phyloP scores from a whole-genome alignment of 2,888 invertebrate genomes.

The Rosalia funebris region DNA sequence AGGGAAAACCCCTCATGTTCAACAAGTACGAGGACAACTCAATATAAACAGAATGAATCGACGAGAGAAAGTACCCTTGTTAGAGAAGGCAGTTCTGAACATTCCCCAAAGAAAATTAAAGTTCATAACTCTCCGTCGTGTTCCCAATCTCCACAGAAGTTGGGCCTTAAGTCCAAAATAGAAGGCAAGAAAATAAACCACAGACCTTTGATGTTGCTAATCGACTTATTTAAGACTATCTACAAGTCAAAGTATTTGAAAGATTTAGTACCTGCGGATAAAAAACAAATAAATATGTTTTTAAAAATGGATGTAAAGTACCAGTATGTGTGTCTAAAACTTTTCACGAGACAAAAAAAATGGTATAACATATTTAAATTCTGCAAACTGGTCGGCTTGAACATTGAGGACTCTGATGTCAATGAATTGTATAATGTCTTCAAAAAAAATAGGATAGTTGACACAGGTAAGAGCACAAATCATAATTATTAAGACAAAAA shows the following conservation, averaged over 20 bases:
- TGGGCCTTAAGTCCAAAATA: not conserved
- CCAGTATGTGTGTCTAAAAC: slow-evolving; percentile 47
- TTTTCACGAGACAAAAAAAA: slow-evolving; percentile 42
- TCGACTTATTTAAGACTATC: slow-evolving; percentile 21
- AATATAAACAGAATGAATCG: not conserved
- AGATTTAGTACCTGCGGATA: slow-evolving; percentile 20
- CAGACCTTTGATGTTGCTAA: not conserved
- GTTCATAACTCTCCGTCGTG: not conserved
- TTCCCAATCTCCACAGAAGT: not conserved
- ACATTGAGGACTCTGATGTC: slow-evolving; percentile 43
- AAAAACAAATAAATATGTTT: slow-evolving; percentile 34
- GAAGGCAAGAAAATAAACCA: not conserved
- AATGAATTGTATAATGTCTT: slow-evolving; percentile 42
- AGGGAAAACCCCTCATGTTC: too few relatives aligned
- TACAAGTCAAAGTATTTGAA: slow-evolving; percentile 9
- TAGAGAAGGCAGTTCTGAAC: not conserved
- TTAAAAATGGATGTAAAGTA: slow-evolving; percentile 34
- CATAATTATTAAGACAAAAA: too few relatives aligned
- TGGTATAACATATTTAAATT: slow-evolving; percentile 50
- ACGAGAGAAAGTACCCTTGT: not conserved
- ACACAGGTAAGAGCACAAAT: slow-evolving; percentile 39
- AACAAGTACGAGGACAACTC: too few relatives aligned
- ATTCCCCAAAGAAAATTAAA: not conserved
- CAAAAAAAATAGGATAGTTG: slow-evolving; percentile 44
- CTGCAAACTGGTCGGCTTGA: slow-evolving; percentile 37